Percentiles rank a stretch among this genome's conserved stretches.
Conservation (phyloP, 2,113 vertebrate species). For the Anarhynchus alexandrinus region DNA sequence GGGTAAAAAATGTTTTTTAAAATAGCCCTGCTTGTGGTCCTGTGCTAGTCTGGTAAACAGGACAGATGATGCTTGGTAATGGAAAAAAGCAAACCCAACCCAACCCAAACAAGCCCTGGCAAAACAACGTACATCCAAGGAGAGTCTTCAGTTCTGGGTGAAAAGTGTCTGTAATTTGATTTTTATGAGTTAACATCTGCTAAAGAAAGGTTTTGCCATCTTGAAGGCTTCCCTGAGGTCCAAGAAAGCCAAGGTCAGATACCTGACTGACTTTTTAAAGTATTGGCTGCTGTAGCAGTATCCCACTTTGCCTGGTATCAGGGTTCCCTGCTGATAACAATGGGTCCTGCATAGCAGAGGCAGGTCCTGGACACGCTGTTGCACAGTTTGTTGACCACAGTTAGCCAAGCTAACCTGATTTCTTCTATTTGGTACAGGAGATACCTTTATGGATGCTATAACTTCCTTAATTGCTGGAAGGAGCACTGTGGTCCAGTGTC, state of each 20-base stretch:
- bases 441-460: not conserved
- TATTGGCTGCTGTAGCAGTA: not conserved
- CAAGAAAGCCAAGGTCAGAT: not conserved
- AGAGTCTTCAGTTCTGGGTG: not conserved
- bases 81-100: not conserved
- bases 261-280: not conserved
- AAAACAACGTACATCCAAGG: not conserved
- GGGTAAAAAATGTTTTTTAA: not conserved
- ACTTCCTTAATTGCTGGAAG: not conserved
- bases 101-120: not conserved
- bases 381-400: not conserved
- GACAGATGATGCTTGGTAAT: not conserved
- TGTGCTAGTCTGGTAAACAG: not conserved
- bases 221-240: not conserved
- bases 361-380: not conserved
- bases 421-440: not conserved
- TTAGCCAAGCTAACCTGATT: not conserved
- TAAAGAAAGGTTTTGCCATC: not conserved
- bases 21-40: not conserved
- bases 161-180: not conserved
- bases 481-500: not conserved
- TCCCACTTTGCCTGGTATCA: not conserved
- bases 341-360: not conserved
- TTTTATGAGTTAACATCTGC: not conserved
- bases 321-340: not conserved